Conservation (phyloP, 2,797 vertebrate genomes). For the Gastrophryne carolinensis region DNA sequence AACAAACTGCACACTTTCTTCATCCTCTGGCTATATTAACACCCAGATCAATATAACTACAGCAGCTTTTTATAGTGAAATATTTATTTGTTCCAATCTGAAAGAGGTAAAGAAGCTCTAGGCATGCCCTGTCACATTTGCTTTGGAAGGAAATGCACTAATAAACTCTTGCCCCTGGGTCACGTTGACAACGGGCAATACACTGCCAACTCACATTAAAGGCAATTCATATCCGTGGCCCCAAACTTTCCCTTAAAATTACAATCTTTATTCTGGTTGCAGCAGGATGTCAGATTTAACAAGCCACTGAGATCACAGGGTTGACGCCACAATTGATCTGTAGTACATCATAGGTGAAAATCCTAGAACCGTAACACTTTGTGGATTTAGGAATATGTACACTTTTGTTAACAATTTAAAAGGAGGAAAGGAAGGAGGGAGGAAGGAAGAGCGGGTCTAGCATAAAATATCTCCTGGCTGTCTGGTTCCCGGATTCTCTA, state of each 20-base stretch:
- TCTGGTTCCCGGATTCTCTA: too few species aligned
- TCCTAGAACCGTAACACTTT: slow-evolving; percentile 61
- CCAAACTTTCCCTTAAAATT: slow-evolving; percentile 87
- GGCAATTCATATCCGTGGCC: slow-evolving; percentile 80
- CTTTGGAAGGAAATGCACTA: slow-evolving; percentile 79
- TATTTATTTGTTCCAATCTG: slow-evolving; percentile 76
- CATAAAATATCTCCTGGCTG: too few species aligned
- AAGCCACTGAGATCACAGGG: slow-evolving; percentile 74
- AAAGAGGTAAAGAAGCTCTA: slow-evolving; percentile 67
- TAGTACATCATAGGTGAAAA: slow-evolving; percentile 67
- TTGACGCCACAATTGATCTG: slow-evolving; percentile 78
- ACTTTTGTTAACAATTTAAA: slow-evolving; percentile 66
- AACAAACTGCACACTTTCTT: slow-evolving; percentile 61
- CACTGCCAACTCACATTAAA: slow-evolving; percentile 84
- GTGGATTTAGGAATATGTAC: slow-evolving; percentile 46
- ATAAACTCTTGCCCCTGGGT: slow-evolving; percentile 82
- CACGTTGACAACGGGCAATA: slow-evolving; percentile 78
- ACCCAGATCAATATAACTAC: slow-evolving; percentile 71
- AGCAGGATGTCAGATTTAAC: slow-evolving; percentile 79
- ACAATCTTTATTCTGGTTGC: slow-evolving; percentile 77
- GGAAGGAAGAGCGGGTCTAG: too few species aligned
- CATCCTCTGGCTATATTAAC: slow-evolving; percentile 59
- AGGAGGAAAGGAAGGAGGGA: too few species aligned
- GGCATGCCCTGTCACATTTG: slow-evolving; percentile 77
- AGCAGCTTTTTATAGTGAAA: slow-evolving; percentile 67